Evolutionary conservation across 1,140 invertebrate species (phyloP).

Genomic region (Bombus sylvicola): DNA sequence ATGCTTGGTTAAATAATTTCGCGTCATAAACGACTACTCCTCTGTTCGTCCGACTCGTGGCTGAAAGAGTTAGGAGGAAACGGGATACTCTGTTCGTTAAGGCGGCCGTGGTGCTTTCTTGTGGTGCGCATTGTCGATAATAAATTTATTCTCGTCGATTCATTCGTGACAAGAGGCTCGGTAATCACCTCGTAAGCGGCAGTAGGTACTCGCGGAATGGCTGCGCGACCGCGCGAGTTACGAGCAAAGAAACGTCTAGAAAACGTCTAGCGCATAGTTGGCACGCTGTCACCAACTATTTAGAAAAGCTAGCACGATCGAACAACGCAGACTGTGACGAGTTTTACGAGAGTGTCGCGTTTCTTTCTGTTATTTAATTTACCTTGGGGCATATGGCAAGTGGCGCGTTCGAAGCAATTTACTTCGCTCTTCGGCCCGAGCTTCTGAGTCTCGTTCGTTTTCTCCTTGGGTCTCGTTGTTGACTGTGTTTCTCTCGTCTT

Average conservation of each 20-base stretch:
- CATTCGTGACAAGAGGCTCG: not conserved
- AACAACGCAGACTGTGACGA: not conserved
- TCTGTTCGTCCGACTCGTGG: no score
- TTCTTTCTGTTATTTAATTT: conserved; percentile 49
- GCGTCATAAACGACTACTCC: no score
- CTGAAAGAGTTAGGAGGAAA: not conserved
- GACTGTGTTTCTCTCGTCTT: not conserved
- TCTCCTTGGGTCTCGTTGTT: not conserved
- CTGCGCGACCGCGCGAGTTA: not conserved
- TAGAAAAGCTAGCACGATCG: conserved; percentile 39
- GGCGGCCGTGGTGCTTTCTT: no score
- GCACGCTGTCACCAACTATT: conserved; percentile 47
- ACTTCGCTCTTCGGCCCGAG: not conserved
- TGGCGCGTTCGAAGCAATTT: conserved; percentile 31
- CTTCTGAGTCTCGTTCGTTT: not conserved
- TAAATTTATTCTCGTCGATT: conserved; percentile 26
- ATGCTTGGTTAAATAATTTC: not conserved
- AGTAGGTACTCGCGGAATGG: not conserved
- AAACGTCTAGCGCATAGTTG: not conserved
- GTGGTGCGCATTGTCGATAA: not conserved
- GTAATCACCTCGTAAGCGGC: no score
- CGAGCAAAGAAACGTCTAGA: conserved; percentile 17
- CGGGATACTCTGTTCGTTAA: not conserved
- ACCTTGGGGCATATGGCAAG: conserved; percentile 28
- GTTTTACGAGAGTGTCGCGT: conserved; percentile 46